Evolutionary conservation across 1,140 invertebrate species (phyloP), one percentile per base, ranked within the genome.

Genomic region (Drosophila nasuta): DNA sequence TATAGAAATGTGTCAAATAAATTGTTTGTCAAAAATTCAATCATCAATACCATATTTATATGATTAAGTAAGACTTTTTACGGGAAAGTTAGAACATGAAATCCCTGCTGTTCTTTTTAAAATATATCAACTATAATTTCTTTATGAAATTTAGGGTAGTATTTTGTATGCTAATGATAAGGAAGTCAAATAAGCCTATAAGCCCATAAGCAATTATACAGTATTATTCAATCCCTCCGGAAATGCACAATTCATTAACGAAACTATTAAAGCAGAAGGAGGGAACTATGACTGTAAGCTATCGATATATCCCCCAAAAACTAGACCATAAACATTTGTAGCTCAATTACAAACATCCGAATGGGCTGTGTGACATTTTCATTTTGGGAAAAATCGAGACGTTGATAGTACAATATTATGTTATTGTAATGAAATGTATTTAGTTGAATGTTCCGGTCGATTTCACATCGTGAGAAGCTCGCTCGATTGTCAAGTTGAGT

Each of bases 401-500:
- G n/a, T 28, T n/a, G 41, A 43, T 71, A 71, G 20, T 0, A 25
- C 20, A 25, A 4, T 25, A 25, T 25, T 25, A 54, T 41, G 45
- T 28, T 56, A 65, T 43, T 43, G 11, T 43, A 43, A 43, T 43
- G 41, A 13, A 13, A 46, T 65, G 63, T 11, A 64, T 11, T 59
- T 69, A 49, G 25, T 38, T 38, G 10, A 25, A 57, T 41, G 66
- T 63, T 75, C 51, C 72, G 72, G 28, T 75, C 66, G 66, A 75
- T 57, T 75, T 63, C 20, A 49, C 58, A 68, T 41, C 72, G 72
- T 75, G 72, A 58, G 72, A 75, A 75, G 51, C 20, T 25, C 25
- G 20, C 0, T 46, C 15, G 17, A 63, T 33, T 45, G 38, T 62
- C 49, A 59, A 57, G 35, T 57, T 33, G 11, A 25, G 10, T 5